phyloP scores from a whole-genome alignment of 2,888 invertebrate genomes.

The Formica aserva region DNA sequence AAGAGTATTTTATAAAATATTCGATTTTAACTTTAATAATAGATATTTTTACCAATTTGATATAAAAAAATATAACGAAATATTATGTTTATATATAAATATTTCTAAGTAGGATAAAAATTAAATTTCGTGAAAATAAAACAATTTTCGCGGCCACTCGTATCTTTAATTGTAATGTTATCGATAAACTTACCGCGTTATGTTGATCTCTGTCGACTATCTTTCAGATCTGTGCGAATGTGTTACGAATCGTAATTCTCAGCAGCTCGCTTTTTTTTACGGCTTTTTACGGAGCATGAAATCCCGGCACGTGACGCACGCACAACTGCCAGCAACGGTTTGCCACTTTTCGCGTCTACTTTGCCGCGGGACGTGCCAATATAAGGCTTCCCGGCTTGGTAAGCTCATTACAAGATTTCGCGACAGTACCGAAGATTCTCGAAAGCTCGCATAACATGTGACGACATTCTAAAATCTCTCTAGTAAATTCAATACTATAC shows the following conservation, averaged over 20 bases:
- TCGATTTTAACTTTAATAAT: background rate
- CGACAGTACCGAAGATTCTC: constrained; percentile 73
- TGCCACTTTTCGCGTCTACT: constrained; percentile 60
- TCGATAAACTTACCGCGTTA: constrained; percentile 20
- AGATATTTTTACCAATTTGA: background rate
- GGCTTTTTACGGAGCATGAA: constrained; percentile 24
- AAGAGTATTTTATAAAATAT: background rate
- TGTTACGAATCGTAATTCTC: constrained; percentile 49
- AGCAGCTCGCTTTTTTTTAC: constrained; percentile 6
- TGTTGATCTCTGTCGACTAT: constrained; percentile 5
- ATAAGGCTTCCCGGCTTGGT: constrained; percentile 77
- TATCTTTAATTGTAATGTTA: background rate
- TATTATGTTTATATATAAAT: background rate
- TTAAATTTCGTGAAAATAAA: background rate
- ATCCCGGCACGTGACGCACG: constrained; percentile 42
- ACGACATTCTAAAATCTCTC: constrained; percentile 2
- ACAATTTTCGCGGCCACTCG: too few species aligned
- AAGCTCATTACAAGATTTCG: constrained; percentile 81
- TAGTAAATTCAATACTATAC: constrained; percentile 34
- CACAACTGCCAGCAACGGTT: constrained; percentile 63
- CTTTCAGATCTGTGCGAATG: constrained; percentile 31
- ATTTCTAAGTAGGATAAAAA: background rate
- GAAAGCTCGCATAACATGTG: constrained; percentile 37
- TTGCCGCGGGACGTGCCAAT: constrained; percentile 60
- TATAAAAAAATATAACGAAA: background rate